Base-by-base conservation (phyloP, 2,113 vertebrate genomes). In the Gavia stellata region DNA sequence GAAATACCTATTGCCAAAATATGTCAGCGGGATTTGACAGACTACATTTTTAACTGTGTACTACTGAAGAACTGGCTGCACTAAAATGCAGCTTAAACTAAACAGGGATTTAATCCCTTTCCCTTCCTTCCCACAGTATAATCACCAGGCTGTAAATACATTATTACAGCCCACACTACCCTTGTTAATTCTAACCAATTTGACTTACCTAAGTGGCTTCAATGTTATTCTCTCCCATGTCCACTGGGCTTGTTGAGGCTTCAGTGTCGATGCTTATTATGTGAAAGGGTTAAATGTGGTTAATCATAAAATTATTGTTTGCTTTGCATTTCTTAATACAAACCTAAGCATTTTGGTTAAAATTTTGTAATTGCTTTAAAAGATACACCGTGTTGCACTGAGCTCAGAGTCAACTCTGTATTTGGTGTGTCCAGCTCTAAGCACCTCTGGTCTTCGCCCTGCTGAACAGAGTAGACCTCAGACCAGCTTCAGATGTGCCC, bases 1-100 rank as follows among this genome's bases (percentile, higher is more conserved):
- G 72, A 89, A 90, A 70, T 63, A 72, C 79, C 91, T 92, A 63
- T 83, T 96, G 86, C 94, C 94, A 96, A 92, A 94, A 88, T 70
- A 91, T 94, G 88, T 86, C 88, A 74, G 79, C 5, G 3, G 65
- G 81, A 92, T 95, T 66, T 87, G 81, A 96, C 62, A 95, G 90
- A 66, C 86, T 75, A n/a, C 68, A 38, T 95, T 96, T 94, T 90
- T 86, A 95, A 94, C 83, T 86, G 63, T 40, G 62, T 86, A 58
- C 80, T 88, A 79, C 87, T 82, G 83, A 89, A 93, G 73, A 88
- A 78, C 47, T 42, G 72, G 40, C 67, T 85, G 77, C 82, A 53
- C 52, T 72, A 86, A 89, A 82, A 74, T 6, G 44, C 45, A 79
- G 71, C 25, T 80, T 74, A 96, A 96, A 92, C 61, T 52, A 80